Percentiles rank a stretch among this genome's conserved stretches.
Evolutionary conservation across 2,797 vertebrate genomes (phyloP).

Genomic region (Peromyscus nudipes): DNA sequence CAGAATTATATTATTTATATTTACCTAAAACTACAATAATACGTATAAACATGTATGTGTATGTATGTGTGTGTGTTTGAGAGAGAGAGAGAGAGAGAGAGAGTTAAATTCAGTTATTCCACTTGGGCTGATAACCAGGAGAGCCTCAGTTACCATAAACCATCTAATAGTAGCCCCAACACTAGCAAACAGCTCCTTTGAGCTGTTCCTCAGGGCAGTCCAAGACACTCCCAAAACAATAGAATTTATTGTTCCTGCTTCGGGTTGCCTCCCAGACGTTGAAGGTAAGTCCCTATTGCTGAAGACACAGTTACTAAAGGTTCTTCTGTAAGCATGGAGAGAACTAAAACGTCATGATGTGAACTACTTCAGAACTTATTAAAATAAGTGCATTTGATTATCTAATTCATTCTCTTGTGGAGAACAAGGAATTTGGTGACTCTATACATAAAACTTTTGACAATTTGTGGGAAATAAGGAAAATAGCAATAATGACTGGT

Average conservation of each 20-base stretch:
- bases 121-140: neutral
- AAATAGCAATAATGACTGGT: neutral
- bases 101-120: neutral
- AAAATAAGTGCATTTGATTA: neutral
- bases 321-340: neutral
- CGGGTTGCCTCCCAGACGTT: neutral
- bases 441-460: neutral
- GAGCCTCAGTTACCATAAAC: neutral
- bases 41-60: too few relatives aligned
- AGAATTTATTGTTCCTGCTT: neutral
- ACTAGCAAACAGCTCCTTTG: neutral
- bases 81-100: neutral
- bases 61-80: neutral
- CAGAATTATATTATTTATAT: too few relatives aligned
- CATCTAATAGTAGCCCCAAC: neutral
- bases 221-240: neutral
- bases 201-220: neutral
- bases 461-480: neutral
- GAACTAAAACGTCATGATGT: neutral
- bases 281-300: neutral
- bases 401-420: neutral
- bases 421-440: neutral
- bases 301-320: neutral
- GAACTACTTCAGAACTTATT: neutral
- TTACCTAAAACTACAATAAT: too few relatives aligned